These are phyloP conservation scores for Aporophyla lueneburgensis DNA, from an alignment of 2,888 invertebrate genomes.

Conservation along the genomic window DNA sequence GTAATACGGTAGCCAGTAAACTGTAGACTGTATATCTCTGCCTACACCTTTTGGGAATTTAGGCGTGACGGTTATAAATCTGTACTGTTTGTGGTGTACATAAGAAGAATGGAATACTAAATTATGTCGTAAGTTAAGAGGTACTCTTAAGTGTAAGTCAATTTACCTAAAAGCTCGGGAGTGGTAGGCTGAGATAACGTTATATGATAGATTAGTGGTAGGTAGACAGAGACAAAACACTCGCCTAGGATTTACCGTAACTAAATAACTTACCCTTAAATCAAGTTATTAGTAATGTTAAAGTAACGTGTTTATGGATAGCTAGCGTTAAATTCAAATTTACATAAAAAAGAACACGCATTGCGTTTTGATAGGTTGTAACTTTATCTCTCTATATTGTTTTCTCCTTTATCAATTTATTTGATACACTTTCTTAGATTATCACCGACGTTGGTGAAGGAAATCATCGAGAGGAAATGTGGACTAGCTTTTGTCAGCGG, in stretches of 20 bases:
- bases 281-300: background rate
- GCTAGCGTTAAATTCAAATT: background rate
- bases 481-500: background rate
- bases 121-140: constrained; percentile 26
- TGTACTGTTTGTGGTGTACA: constrained; percentile 22
- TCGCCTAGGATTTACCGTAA: background rate
- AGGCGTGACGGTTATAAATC: constrained; percentile 20
- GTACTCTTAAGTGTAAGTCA: constrained; percentile 33
- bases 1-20: constrained; percentile 16
- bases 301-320: background rate
- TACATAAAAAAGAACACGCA: background rate
- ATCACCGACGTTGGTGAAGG: background rate
- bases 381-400: background rate
- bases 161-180: constrained; percentile 48
- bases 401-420: background rate
- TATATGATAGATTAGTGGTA: constrained; percentile 17
- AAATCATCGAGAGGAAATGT: background rate
- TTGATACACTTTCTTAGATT: background rate
- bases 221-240: constrained; percentile 1
- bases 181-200: constrained; percentile 29
- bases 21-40: constrained; percentile 36
- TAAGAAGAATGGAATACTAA: constrained; percentile 14
- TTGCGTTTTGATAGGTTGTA: background rate
- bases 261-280: background rate
- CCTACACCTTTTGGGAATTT: constrained; percentile 15